phyloP scores from a whole-genome alignment of 2,113 vertebrate species.

The Urocitellus parryii region DNA sequence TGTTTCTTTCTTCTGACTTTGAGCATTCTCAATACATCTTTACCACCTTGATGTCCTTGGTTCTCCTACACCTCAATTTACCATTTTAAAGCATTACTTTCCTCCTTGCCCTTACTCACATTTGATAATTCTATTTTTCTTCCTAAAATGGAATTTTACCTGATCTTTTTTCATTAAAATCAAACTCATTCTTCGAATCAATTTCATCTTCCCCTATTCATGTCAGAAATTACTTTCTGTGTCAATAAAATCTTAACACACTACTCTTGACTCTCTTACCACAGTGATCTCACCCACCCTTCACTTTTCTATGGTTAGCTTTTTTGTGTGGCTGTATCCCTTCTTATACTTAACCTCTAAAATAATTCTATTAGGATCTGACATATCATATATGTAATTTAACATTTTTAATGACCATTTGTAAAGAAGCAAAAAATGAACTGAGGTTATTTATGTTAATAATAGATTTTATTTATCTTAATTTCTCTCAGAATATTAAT shows the following conservation, averaged over 20 bases:
- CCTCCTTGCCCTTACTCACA: not conserved
- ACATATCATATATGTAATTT: not conserved
- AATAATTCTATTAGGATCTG: not conserved
- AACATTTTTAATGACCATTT: not conserved
- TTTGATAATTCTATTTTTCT: not conserved
- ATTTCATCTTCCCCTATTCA: not conserved
- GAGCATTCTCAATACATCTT: not conserved
- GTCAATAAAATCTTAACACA: not conserved
- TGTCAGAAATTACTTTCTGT: not conserved
- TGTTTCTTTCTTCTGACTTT: not conserved
- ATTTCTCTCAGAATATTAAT: not conserved
- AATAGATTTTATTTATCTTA: not conserved
- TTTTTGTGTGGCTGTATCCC: not conserved
- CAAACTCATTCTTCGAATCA: not conserved
- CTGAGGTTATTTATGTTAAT: not conserved
- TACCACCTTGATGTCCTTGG: not conserved
- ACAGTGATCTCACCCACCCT: not conserved
- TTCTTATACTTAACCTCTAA: not conserved
- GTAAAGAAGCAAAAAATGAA: conserved; percentile 17
- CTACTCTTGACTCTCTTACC: not conserved
- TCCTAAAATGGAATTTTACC: not conserved
- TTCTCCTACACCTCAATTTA: not conserved
- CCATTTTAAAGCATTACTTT: not conserved
- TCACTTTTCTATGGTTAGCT: not conserved
- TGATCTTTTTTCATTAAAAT: not conserved